These are phyloP conservation scores for Rhimphoctona megacephalus DNA, from an alignment of 2,888 invertebrate genomes.

Conservation along the genomic window DNA sequence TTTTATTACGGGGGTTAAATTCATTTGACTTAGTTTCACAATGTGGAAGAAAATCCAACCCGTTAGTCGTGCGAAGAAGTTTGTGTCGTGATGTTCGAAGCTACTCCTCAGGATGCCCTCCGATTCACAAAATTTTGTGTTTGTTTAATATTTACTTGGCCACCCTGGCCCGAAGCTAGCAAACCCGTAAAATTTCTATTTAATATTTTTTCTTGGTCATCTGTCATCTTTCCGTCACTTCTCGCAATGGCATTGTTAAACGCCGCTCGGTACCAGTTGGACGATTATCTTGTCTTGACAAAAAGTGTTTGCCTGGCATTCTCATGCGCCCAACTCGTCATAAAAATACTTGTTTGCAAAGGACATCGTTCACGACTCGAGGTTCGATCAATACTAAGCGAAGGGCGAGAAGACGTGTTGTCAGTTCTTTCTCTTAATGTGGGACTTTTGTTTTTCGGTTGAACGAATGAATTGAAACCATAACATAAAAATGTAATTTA, in stretches of 20 bases:
- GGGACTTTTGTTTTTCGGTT: not conserved
- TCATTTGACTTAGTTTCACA: not conserved
- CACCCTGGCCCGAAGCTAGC: constrained; percentile 64
- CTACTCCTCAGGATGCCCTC: constrained; percentile 58
- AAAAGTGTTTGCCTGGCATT: constrained; percentile 74
- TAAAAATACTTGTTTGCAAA: constrained; percentile 60
- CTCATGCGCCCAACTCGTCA: constrained; percentile 70
- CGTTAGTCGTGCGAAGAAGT: not conserved
- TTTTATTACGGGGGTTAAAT: no score
- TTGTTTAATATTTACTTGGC: constrained; percentile 71
- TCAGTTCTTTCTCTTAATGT: not conserved
- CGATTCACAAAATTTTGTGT: constrained; percentile 60
- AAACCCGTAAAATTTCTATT: constrained; percentile 61
- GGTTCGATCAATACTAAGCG: constrained; percentile 16
- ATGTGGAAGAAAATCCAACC: not conserved
- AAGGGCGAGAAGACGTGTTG: not conserved
- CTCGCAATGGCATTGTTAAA: constrained; percentile 71
- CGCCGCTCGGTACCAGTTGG: constrained; percentile 69
- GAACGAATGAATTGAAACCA: not conserved
- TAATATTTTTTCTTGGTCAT: constrained; percentile 73
- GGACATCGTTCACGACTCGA: constrained; percentile 58
- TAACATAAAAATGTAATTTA: no score
- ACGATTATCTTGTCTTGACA: constrained; percentile 70
- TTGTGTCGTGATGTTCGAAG: constrained; percentile 39
- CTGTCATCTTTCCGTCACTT: constrained; percentile 59